Conservation (phyloP, 2,888 invertebrate genomes). For the Deilephila elpenor region DNA sequence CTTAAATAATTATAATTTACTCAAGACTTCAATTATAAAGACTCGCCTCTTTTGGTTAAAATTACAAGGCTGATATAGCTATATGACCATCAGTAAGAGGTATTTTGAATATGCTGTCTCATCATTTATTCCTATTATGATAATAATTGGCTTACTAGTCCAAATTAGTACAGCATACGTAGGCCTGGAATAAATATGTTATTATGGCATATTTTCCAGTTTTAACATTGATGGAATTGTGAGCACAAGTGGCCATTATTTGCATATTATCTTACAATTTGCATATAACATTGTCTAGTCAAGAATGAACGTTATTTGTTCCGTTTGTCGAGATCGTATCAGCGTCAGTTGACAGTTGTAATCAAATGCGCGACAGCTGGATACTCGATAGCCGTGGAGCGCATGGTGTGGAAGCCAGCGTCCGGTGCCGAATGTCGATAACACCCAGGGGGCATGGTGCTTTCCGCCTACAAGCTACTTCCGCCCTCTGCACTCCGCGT, state of each 20-base stretch:
- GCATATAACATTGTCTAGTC: background rate
- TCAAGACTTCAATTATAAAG: no score
- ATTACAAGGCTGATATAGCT: no score
- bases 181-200: background rate
- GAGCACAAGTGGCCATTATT: background rate
- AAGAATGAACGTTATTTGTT: constrained; percentile 9
- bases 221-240: constrained; percentile 3
- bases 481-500: constrained; percentile 31
- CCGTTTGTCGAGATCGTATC: background rate
- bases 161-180: background rate
- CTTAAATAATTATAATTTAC: no score
- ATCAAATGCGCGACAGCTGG: constrained; percentile 11
- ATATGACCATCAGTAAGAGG: no score
- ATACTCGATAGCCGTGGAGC: constrained; percentile 19
- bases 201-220: background rate
- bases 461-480: constrained; percentile 32
- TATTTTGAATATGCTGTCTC: no score
- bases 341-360: background rate
- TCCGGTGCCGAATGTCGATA: constrained; percentile 31
- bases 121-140: no score
- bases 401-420: constrained; percentile 22
- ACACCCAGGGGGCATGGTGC: constrained; percentile 22
- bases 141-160: no score
- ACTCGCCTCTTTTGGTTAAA: no score
- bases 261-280: background rate